Evolutionary conservation across 2,888 invertebrate genomes (phyloP).

Genomic region (Gymnoscelis rufifasciata): DNA sequence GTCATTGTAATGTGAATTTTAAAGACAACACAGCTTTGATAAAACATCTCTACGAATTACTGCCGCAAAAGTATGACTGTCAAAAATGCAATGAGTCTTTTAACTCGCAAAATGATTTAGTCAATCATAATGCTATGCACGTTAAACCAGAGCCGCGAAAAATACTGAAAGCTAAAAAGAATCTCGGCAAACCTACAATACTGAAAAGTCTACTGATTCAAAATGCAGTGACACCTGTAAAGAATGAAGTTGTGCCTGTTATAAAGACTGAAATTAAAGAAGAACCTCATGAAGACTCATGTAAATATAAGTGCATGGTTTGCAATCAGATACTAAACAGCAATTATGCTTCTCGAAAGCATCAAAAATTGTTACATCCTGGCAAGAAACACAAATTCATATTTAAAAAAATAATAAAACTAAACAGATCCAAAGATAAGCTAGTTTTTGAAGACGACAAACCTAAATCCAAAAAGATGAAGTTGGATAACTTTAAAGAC

Average conservation of each 20-base stretch:
- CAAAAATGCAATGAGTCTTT: constrained; percentile 16
- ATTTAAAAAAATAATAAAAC: constrained; percentile 14
- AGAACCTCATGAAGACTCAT: neutral
- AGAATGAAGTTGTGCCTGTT: neutral
- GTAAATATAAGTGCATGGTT: constrained; percentile 20
- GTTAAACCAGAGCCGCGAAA: constrained; percentile 17
- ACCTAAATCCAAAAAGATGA: constrained; percentile 3
- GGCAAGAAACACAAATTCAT: neutral
- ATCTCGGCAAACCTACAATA: constrained; percentile 2
- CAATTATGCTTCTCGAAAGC: constrained; percentile 9
- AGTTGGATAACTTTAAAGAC: neutral
- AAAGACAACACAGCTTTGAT: constrained; percentile 39
- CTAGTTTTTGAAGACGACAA: constrained; percentile 9
- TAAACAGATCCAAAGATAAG: constrained; percentile 6
- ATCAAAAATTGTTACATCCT: constrained; percentile 18
- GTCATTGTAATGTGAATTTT: constrained; percentile 45
- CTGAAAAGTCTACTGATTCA: constrained; percentile 4
- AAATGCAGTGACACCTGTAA: neutral
- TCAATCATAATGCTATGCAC: constrained; percentile 17
- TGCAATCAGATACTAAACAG: constrained; percentile 17
- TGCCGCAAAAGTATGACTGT: constrained; percentile 34
- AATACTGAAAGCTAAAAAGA: constrained; percentile 14
- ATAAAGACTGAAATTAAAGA: constrained; percentile 1
- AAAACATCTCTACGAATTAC: constrained; percentile 45
- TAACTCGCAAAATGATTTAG: constrained; percentile 11